A percentile compares a stretch with the other conserved stretches of the same genome.
These are phyloP conservation scores for Monopterus albus DNA, from an alignment of 2,113 vertebrate species.

Conservation along the genomic window DNA sequence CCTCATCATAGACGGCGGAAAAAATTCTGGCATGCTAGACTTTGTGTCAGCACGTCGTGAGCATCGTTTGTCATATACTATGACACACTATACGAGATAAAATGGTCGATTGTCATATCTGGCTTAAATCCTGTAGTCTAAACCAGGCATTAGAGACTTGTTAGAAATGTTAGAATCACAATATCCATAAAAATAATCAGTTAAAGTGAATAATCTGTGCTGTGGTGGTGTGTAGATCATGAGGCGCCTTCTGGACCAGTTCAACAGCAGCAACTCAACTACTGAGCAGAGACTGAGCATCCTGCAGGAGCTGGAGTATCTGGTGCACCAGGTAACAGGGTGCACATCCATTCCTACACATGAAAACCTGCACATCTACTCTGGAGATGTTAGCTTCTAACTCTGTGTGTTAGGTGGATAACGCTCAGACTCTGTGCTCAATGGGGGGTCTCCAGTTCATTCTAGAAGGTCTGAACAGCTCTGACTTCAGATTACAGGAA, in stretches of 20 bases:
- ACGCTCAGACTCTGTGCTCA: constrained; percentile 89
- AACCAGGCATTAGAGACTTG: too few species aligned
- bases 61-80: too few species aligned
- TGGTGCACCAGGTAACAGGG: constrained; percentile 91
- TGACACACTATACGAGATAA: too few species aligned
- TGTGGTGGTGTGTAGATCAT: constrained; percentile 83
- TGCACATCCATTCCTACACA: background rate
- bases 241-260: constrained; percentile 86
- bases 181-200: too few species aligned
- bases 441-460: constrained; percentile 89
- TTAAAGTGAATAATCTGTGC: background rate
- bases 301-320: constrained; percentile 93
- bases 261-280: constrained; percentile 86
- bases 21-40: too few species aligned
- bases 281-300: constrained; percentile 86
- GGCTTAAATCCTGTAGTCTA: too few species aligned
- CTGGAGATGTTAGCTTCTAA: background rate
- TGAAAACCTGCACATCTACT: background rate
- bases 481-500: constrained; percentile 86
- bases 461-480: constrained; percentile 88
- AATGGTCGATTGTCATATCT: too few species aligned
- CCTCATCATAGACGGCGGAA: too few species aligned
- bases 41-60: too few species aligned
- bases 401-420: constrained; percentile 87
- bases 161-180: too few species aligned